Conservation (phyloP, 30 jellyfish, hydroid and myxozoan genomes). For the Rhopilema esculentum region DNA sequence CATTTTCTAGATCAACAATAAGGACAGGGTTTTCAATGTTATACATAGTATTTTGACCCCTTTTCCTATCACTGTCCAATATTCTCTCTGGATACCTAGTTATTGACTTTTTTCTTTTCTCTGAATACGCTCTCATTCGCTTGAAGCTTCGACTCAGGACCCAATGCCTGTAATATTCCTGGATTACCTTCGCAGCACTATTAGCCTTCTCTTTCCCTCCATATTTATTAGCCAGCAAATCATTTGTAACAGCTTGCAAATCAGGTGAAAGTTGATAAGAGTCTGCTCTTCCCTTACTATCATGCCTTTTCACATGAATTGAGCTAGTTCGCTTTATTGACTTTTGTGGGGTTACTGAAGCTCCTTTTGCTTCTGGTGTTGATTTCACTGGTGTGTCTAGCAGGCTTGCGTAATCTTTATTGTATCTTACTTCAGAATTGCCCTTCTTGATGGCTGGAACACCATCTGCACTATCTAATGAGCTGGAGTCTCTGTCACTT, state of each 20-base stretch:
- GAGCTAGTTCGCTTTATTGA: constrained; percentile 9
- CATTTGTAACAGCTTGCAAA: constrained; percentile 76
- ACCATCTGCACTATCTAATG: not conserved
- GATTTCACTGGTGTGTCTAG: not conserved
- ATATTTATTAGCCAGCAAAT: constrained; percentile 86
- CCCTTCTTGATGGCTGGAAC: not conserved
- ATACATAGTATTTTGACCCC: constrained; percentile 19
- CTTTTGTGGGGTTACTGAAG: not conserved
- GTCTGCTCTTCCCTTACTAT: constrained; percentile 74
- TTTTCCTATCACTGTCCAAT: constrained; percentile 28
- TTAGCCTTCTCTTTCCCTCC: constrained; percentile 94
- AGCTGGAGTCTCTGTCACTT: not conserved
- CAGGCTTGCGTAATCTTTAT: not conserved
- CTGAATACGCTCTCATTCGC: constrained; percentile 92
- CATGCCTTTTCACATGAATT: constrained; percentile 62
- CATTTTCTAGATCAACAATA: constrained; percentile 72
- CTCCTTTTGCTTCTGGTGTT: not conserved
- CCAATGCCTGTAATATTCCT: constrained; percentile 88
- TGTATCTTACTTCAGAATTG: constrained; percentile 2
- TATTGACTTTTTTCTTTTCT: constrained; percentile 69
- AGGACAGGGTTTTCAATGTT: constrained; percentile 85
- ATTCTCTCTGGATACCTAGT: constrained; percentile 63
- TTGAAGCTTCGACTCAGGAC: constrained; percentile 72
- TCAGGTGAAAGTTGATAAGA: constrained; percentile 85
- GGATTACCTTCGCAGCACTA: constrained; percentile 83